Base-by-base conservation (phyloP, 2,888 invertebrate species). In the Amphipyra tragopoginis region DNA sequence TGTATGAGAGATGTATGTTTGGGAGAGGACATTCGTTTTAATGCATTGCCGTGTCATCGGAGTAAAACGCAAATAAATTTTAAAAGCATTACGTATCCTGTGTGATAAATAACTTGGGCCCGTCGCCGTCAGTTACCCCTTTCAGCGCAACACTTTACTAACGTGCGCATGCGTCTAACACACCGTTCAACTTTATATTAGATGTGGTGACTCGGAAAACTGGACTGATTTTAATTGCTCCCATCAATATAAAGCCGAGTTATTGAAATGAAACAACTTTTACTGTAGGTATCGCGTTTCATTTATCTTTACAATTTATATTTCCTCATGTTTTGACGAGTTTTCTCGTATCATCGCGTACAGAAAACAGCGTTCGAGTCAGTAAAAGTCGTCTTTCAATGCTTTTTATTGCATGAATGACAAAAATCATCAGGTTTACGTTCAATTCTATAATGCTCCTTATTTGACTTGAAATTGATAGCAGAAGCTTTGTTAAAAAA, bases 21-120 rank as follows among this genome's bases (percentile, higher is more conserved):
- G 81, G 75, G 80, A 84, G 82, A 83, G 79, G 84, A 86, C 85
- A 85, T 87, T 85, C 82, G 80, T 87, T 89, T 86, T 82, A 78
- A 84, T 86, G 81, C 74, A 80, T 76, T 55, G 80, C 66, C 80
- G 72, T 87, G 88, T 88, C 88, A 85, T 85, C 73, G 82, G 78
- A 62, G 89, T 91, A 86, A 91, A 90, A 91, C 88, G 90, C 90
- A 90, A 88, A 93, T 93, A 93, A 93, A 93, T 93, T 90, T 88
- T 82, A 87, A 90, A 87, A 85, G 89, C 92, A 92, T 93, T 92
- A 90, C 90, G 84, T 77, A 77, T 75, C 77, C 76, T 72, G 72
- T 55, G 86, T 92, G 92, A 93, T 92, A 89, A 85, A 93, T 91
- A 83, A 88, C 91, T 87, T 90, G 90, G 91, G 88, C 81, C 78